Percentiles rank a stretch among this genome's conserved stretches.
Evolutionary conservation across 2,888 invertebrate genomes (phyloP).

Genomic region (Andrena flavipes): DNA sequence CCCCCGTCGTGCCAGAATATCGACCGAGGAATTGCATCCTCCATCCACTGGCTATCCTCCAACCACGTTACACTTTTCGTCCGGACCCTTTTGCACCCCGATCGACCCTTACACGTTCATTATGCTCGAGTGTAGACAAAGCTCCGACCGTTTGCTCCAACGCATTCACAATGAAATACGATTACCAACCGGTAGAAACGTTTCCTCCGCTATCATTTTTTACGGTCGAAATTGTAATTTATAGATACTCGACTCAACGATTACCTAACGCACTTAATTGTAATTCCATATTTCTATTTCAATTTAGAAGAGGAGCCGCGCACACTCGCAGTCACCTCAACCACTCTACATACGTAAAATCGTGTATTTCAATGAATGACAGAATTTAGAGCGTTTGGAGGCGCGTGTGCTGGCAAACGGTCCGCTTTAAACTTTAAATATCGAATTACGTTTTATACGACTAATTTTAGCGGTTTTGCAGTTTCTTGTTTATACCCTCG

Average conservation of each 20-base stretch:
- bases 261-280: not conserved
- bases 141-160: conserved; percentile 6
- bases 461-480: conserved; percentile 56
- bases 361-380: conserved; percentile 12
- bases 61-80: conserved; percentile 63
- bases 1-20: conserved; percentile 70
- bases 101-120: conserved; percentile 50
- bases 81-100: conserved; percentile 54
- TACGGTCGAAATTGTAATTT: not conserved
- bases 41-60: conserved; percentile 64
- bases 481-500: conserved; percentile 39
- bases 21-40: conserved; percentile 75
- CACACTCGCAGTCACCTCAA: not conserved
- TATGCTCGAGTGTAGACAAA: conserved; percentile 28
- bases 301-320: not conserved
- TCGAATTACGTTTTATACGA: conserved; percentile 49
- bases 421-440: conserved; percentile 54
- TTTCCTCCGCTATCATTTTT: not conserved
- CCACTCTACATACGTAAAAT: not conserved
- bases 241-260: not conserved
- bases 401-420: conserved; percentile 43
- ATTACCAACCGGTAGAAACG: not conserved
- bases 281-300: not conserved
- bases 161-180: not conserved
- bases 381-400: conserved; percentile 2